Percentiles rank a stretch among this genome's conserved stretches.
phyloP scores from a whole-genome alignment of 2,888 invertebrate species.

The Hyalella azteca region DNA sequence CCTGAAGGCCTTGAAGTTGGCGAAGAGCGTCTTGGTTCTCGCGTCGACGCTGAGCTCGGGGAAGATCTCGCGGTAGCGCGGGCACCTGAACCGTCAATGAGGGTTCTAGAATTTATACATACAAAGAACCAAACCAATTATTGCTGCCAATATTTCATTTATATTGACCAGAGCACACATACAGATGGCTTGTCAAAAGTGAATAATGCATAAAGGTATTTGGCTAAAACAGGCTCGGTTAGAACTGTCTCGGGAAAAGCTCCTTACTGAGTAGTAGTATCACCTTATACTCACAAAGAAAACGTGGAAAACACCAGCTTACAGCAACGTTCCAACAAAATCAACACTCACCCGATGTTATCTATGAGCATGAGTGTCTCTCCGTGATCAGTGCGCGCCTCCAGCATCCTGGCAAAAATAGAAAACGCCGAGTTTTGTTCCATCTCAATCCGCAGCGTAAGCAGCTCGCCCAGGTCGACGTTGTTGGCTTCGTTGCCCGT shows the following conservation, averaged over 20 bases:
- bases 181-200: too few species aligned
- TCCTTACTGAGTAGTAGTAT: too few species aligned
- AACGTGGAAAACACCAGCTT: too few species aligned
- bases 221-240: too few species aligned
- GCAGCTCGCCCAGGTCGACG: constrained; percentile 65
- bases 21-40: constrained; percentile 62
- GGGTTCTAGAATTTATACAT: too few species aligned
- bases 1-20: constrained; percentile 65
- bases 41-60: constrained; percentile 64
- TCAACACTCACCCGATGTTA: constrained; percentile 63
- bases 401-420: constrained; percentile 65
- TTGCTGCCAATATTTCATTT: too few species aligned
- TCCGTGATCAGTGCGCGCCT: constrained; percentile 65
- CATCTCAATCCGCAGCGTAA: constrained; percentile 64
- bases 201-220: too few species aligned
- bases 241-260: too few species aligned
- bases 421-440: constrained; percentile 64
- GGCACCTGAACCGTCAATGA: constrained; percentile 61
- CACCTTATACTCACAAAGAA: too few species aligned
- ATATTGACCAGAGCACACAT: too few species aligned
- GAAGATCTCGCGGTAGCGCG: constrained; percentile 65
- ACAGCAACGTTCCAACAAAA: too few species aligned
- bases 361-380: constrained; percentile 65
- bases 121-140: too few species aligned
- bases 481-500: constrained; percentile 64